Evolutionary conservation across 1,140 invertebrate species (phyloP), one percentile per base, ranked within the genome.

Genomic region (Adoxophyes honmai): DNA sequence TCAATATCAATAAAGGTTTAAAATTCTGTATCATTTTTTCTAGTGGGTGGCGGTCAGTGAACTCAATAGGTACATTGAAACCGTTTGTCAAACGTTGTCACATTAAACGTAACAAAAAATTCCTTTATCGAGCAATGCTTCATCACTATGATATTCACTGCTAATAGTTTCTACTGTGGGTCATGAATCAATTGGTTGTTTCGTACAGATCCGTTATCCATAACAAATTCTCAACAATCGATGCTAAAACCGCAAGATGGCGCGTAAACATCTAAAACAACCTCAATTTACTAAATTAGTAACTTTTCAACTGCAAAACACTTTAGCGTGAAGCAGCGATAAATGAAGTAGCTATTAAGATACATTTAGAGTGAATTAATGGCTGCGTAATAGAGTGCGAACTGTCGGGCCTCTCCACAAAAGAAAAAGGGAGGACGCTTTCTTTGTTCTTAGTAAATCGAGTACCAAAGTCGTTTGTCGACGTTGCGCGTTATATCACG

Each of bases 361-460:
- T 53, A 53, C 82, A 84, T 82, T 86, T 81, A 48, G 71, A 81
- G 66, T 75, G 75, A 80, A 77, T 81, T 76, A 85, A 83, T 82
- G 73, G 76, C 60, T 60, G 73, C 54, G 70, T 83, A 86, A 84
- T 86, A 84, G 80, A 83, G 68, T 83, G 78, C 56, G 77, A 81
- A 79, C 73, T 81, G 82, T 81, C 75, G 69, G 68, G 64, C 35
- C 59, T 64, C 57, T 64, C 62, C 73, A 81, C 78, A 83, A 83
- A 81, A 86, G 77, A 79, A 81, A 83, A 75, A 78, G 75, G 76
- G 72, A 64, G 11, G 38, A 66, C 65, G 55, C 56, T 64, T 71
- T 75, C 81, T 84, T 86, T 86, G 83, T 84, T 86, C 81, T 84
- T 78, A 73, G 59, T 79, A 81, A 86, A 86, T 82, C 78, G 82